phyloP scores from a whole-genome alignment of 2,113 vertebrate genomes.

The Anarrhichthys ocellatus region DNA sequence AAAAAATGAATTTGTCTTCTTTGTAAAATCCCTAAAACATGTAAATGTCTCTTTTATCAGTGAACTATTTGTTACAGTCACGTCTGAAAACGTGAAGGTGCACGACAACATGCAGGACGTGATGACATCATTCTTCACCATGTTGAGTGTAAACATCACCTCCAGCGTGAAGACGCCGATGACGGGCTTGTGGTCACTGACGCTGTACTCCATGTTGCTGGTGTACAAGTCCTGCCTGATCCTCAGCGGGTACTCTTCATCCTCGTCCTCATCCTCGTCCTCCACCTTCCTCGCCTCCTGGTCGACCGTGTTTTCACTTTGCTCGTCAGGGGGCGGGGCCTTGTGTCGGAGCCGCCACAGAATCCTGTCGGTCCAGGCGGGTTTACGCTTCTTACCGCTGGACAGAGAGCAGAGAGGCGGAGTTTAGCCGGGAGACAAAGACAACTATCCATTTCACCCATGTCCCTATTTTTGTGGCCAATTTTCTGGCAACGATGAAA shows the following conservation, averaged over 20 bases:
- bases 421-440: conserved; percentile 6
- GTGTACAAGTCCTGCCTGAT: conserved; percentile 85
- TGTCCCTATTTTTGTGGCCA: background rate
- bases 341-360: conserved; percentile 88
- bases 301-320: conserved; percentile 3
- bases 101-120: too few relatives aligned
- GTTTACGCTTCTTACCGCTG: conserved; percentile 95
- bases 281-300: conserved; percentile 27
- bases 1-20: too few relatives aligned
- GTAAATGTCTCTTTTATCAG: too few relatives aligned
- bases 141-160: conserved; percentile 75
- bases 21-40: too few relatives aligned
- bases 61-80: too few relatives aligned
- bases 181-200: conserved; percentile 98
- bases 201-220: conserved; percentile 89
- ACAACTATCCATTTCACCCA: background rate
- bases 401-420: conserved; percentile 6
- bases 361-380: conserved; percentile 96
- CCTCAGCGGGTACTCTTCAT: conserved; percentile 77
- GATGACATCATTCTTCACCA: background rate
- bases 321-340: conserved; percentile 35
- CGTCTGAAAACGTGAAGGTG: too few relatives aligned
- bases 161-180: conserved; percentile 87
- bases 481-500: background rate
- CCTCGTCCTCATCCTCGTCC: conserved; percentile 38